These are phyloP conservation scores for Sturnira hondurensis DNA, from an alignment of 2,113 vertebrate species.

Conservation along the genomic window DNA sequence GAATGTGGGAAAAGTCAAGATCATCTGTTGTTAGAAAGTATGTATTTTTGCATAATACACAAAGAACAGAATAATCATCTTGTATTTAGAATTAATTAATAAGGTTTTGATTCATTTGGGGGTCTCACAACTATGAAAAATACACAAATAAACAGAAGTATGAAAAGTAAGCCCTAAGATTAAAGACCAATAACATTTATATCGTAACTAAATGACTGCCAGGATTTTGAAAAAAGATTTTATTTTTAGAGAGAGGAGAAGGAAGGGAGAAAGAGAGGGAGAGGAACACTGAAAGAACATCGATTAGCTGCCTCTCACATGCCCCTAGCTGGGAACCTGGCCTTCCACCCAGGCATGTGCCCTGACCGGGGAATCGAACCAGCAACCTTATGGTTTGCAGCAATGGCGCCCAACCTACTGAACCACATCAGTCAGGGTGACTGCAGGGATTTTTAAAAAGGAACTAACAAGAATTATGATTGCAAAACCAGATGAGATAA, in stretches of 20 bases:
- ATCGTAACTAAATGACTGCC: not conserved
- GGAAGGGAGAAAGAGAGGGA: too few species aligned
- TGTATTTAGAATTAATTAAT: slow-evolving; percentile 9
- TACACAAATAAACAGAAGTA: slow-evolving; percentile 9
- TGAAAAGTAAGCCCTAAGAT: not conserved
- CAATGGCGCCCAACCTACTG: too few species aligned
- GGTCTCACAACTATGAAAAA: not conserved
- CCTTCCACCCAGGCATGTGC: too few species aligned
- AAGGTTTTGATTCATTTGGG: not conserved
- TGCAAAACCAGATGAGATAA: slow-evolving; percentile 32
- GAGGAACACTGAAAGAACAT: too few species aligned
- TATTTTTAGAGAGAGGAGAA: not conserved
- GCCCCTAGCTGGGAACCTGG: too few species aligned
- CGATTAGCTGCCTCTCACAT: too few species aligned
- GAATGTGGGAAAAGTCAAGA: not conserved
- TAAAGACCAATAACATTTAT: slow-evolving; percentile 15
- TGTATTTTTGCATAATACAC: not conserved
- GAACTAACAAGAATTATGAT: not conserved
- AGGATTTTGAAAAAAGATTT: not conserved
- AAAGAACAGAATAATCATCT: slow-evolving; percentile 27
- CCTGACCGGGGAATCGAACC: too few species aligned
- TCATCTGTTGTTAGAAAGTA: not conserved
- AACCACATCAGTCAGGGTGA: too few species aligned
- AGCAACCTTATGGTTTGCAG: too few species aligned
- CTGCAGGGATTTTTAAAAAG: not conserved